These are phyloP conservation scores for Adelognathus sp. DNA, from an alignment of 2,888 invertebrate genomes.

Conservation along the genomic window DNA sequence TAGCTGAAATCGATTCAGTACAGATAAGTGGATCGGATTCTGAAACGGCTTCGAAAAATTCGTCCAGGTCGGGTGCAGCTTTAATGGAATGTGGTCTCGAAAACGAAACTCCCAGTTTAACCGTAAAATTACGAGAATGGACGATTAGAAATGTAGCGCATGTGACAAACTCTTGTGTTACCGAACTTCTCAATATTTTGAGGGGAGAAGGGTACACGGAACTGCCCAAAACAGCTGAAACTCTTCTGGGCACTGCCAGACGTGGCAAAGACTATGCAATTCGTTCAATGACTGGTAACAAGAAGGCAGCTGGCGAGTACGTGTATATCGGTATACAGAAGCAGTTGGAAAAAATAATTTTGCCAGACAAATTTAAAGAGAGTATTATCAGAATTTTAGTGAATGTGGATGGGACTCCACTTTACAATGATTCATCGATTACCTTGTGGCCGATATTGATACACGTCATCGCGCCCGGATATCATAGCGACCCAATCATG, in stretches of 20 bases:
- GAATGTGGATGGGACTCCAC: slow-evolving; percentile 31
- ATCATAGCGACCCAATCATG: slow-evolving; percentile 14
- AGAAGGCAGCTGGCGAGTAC: neutral
- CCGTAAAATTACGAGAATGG: neutral
- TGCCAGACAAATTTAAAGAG: neutral
- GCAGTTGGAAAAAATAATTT: neutral
- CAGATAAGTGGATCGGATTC: too few relatives aligned
- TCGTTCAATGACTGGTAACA: neutral
- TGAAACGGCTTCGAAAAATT: too few relatives aligned
- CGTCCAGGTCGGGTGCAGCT: too few relatives aligned
- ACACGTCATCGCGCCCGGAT: neutral
- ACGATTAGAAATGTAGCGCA: slow-evolving; percentile 3
- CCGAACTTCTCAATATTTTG: slow-evolving; percentile 14
- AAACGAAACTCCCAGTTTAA: neutral
- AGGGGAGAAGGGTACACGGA: slow-evolving; percentile 14
- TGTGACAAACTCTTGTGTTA: slow-evolving; percentile 3
- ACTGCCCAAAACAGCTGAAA: slow-evolving; percentile 20
- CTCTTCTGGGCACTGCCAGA: neutral
- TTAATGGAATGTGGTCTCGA: too few relatives aligned
- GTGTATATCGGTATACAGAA: neutral
- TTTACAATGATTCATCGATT: slow-evolving; percentile 31
- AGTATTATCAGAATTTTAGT: slow-evolving; percentile 19
- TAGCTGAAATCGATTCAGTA: too few relatives aligned
- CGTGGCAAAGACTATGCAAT: neutral
- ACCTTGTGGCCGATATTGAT: slow-evolving; percentile 37